Evolutionary conservation across 2,888 invertebrate species (phyloP).

Genomic region (Gastracanthus pulcherrimus): DNA sequence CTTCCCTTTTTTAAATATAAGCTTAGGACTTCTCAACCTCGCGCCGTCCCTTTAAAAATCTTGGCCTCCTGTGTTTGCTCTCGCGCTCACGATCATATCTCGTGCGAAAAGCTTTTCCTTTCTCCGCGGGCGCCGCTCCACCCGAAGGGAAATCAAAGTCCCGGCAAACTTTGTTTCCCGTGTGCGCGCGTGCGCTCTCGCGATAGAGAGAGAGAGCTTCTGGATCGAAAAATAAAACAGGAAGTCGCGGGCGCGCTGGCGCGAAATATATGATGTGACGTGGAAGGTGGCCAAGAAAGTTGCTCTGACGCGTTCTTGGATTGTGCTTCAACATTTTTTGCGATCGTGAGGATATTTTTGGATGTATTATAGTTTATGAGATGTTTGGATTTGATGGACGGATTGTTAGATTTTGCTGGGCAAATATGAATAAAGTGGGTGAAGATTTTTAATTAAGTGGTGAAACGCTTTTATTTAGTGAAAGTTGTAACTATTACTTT

Average conservation of each 20-base stretch:
- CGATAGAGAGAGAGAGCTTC: no score
- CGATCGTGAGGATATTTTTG: background rate
- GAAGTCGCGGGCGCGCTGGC: background rate
- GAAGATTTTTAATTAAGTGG: no score
- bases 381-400: background rate
- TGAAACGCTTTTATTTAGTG: no score
- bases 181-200: background rate
- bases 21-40: background rate
- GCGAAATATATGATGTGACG: conserved; percentile 1
- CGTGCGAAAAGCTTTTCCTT: background rate
- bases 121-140: background rate
- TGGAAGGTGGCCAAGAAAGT: conserved; percentile 38
- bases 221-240: conserved; percentile 19
- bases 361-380: background rate
- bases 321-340: background rate
- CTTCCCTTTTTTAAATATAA: background rate
- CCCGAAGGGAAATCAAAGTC: conserved; percentile 50
- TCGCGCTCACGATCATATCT: background rate
- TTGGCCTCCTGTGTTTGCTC: background rate
- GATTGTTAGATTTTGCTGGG: background rate
- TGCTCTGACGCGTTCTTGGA: background rate
- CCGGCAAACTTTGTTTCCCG: conserved; percentile 29
- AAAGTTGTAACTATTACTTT: no score
- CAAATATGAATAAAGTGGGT: no score
- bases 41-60: background rate